Conservation (phyloP, 2,113 vertebrate genomes). For the Anolis carolinensis region DNA sequence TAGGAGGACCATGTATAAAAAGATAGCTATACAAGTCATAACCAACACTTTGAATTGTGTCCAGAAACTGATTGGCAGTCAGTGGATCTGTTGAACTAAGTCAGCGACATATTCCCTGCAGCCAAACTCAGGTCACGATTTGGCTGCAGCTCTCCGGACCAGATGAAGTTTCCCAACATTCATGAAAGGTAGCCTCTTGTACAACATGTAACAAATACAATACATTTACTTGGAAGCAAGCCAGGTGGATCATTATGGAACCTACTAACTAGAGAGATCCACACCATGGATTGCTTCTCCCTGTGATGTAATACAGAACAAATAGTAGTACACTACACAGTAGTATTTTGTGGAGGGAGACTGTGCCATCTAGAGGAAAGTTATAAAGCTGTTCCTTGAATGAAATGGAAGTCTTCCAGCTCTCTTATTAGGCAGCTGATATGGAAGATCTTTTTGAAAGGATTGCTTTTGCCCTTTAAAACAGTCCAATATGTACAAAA, state of each 20-base stretch:
- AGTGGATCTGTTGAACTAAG: no score
- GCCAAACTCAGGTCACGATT: no score
- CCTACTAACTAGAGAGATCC: not conserved
- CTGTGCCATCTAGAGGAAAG: constrained; percentile 57
- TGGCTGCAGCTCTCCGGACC: no score
- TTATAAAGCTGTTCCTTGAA: not conserved
- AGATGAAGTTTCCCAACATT: no score
- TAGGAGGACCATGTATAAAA: not conserved
- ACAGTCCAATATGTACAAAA: not conserved
- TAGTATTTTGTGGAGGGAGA: not conserved
- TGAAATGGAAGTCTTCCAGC: not conserved
- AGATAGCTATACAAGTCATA: no score
- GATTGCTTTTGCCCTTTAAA: not conserved
- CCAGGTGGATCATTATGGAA: no score
- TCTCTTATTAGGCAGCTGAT: rapidly evolving
- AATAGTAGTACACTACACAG: not conserved
- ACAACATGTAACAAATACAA: no score
- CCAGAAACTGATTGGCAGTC: no score
- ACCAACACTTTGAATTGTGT: no score
- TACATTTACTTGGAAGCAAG: no score
- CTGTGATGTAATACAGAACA: not conserved
- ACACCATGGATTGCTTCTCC: not conserved
- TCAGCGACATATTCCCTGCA: no score
- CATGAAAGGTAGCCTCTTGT: no score
- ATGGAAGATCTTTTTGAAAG: not conserved